Conservation (phyloP, 2,113 vertebrate genomes). For the Dendrocopos noguchii region DNA sequence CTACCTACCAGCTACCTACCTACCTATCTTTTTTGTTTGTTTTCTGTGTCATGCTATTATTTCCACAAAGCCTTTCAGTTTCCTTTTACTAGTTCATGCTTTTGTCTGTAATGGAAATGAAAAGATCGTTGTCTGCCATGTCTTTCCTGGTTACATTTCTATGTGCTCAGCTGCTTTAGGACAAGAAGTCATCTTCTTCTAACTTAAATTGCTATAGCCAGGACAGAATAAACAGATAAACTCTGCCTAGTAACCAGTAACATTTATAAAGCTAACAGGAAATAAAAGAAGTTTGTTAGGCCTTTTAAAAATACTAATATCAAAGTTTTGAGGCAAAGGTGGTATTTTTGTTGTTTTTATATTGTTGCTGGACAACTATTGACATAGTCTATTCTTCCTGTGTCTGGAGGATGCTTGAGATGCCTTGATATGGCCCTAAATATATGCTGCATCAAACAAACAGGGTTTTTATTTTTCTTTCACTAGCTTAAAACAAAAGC, state of each 20-base stretch:
- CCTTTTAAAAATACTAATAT: not conserved
- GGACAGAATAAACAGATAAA: not conserved
- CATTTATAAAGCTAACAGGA: not conserved
- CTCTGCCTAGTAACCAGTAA: not conserved
- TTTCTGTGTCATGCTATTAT: not conserved
- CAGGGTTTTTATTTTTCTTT: not conserved
- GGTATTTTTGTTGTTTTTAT: not conserved
- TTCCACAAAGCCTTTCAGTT: not conserved
- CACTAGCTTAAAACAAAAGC: not conserved
- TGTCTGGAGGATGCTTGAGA: not conserved
- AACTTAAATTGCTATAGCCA: not conserved
- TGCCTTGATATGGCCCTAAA: not conserved
- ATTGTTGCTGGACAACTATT: not conserved
- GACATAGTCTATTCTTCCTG: not conserved
- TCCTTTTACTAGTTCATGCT: not conserved
- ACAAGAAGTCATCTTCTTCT: not conserved
- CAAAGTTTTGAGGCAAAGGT: not conserved
- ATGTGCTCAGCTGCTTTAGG: not conserved
- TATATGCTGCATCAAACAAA: not conserved
- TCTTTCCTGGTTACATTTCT: not conserved
- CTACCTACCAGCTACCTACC: not conserved
- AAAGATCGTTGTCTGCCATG: not conserved
- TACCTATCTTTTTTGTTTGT: not conserved
- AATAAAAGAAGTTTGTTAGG: not conserved
- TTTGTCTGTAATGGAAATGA: not conserved